Base-by-base conservation (phyloP, 2,113 vertebrate genomes). In the Epinephelus cyanopodus region DNA sequence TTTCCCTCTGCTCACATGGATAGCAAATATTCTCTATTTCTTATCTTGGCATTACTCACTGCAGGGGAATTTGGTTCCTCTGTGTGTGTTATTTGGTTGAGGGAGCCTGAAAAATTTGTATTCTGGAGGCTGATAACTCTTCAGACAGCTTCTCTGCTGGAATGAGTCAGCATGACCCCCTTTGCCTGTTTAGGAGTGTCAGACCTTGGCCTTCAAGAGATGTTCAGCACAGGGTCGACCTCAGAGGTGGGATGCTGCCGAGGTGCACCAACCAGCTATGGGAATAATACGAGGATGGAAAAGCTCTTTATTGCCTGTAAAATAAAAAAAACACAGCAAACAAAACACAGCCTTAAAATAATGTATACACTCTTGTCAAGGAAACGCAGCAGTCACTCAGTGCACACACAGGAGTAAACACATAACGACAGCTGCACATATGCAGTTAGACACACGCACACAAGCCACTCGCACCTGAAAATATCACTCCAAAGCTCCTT, bases 91-190 rank as follows among this genome's bases (percentile, higher is more conserved):
- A 78, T 77, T 83, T 90, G 85, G 80, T 71, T 37, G 81, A 90
- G 75, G 52, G 85, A 79, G 90, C 73, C 79, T 84, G 86, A 89
- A 82, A 79, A 83, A 93, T 91, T 93, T 75, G 74, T 92, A 94
- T 94, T 94, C 90, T 58, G 48, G 53, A 69, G 86, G 79, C 82
- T 72, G 86, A 83, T 78, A 81, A 72, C 74, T 85, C 86, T 85
- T 92, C 90, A 89, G 82, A 90, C 82, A 77, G 91, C 70, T 81
- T 82, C 84, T 65, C 86, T 84, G 89, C 79, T 86, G 72, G 87
- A 84, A 90, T 90, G 93, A 93, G 84, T 91, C 89, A 87, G 89
- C 86, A 71, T 89, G 91, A 91, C 89, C 88, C 74, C 79, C 45
- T 61, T 77, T 81, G 76, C 80, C 85, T 89, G 86, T 83, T 87